Evolutionary conservation across 2,113 vertebrate species (phyloP), one percentile per base, ranked within the genome.

Genomic region (Salvelinus alpinus): DNA sequence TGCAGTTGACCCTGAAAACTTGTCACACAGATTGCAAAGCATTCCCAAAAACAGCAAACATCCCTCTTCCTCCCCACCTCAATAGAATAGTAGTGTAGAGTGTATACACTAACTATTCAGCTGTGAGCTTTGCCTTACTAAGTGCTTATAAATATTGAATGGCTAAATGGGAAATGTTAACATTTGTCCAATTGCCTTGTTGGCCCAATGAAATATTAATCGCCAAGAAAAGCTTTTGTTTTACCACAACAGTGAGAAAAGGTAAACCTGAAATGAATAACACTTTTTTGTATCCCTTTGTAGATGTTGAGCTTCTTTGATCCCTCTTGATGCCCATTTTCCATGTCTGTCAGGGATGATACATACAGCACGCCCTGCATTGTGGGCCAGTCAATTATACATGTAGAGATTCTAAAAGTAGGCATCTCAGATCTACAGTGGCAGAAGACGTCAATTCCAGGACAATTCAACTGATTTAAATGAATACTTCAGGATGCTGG

Each of bases 61-160:
- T 57, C n/a, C 65, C 51, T 18, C 48, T 78, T 71, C 70, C 38
- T 31, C 13, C 29, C 31, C 72, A 34, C 71, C 76, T 76, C 77
- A 69, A 31, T 59, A 25, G 14, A 25, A 67, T 4, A 12, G 70
- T 71, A 62, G 59, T 62, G 9, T 44, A 44, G 54, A 16, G 25
- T 78, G 29, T 71, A 66, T 66, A 70, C 72, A 80, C 77, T 70
- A 71, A 27, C 70, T 67, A 78, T 76, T 80, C 80, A 86, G 72
- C 62, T 57, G 77, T 64, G 74, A 86, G 82, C 47, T 54, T 67
- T 72, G 69, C 78, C 72, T 85, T 76, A 85, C 87, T 91, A 89
- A 92, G 90, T 91, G 88, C 87, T 78, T 82, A 92, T 92, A 84
- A 92, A 92, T 92, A 90, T 90, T 92, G 78, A 82, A 92, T 84